Percentiles rank a stretch among this genome's conserved stretches.
Conservation (phyloP, 92 coral and sea anemone species). For the Desmophyllum pertusum region DNA sequence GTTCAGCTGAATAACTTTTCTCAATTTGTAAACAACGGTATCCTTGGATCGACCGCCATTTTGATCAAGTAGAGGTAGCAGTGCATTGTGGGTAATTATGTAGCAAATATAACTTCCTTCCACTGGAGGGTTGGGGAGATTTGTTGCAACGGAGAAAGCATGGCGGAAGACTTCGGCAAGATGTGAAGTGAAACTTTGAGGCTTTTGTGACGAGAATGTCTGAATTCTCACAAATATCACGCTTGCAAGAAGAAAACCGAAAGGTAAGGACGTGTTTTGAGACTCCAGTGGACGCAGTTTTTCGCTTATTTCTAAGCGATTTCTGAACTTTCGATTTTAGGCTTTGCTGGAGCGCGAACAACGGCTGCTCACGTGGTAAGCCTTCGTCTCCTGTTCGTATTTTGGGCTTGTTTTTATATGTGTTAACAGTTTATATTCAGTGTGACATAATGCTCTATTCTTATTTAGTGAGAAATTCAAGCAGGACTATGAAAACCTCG, state of each 20-base stretch:
- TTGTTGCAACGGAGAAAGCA: background rate
- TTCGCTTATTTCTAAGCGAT: background rate
- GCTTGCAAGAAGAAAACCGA: slow-evolving; percentile 80
- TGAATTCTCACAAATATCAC: slow-evolving; percentile 66
- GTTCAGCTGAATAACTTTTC: background rate
- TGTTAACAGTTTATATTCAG: slow-evolving; percentile 5
- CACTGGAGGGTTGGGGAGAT: background rate
- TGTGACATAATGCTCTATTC: background rate
- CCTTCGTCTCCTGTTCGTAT: background rate
- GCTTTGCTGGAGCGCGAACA: slow-evolving; percentile 69
- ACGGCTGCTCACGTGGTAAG: slow-evolving; percentile 83
- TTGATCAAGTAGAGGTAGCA: background rate
- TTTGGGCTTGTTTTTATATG: background rate
- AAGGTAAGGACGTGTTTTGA: slow-evolving; percentile 53
- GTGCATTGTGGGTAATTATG: slow-evolving; percentile 24
- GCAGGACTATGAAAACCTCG: slow-evolving; percentile 79
- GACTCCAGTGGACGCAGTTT: background rate
- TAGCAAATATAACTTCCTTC: background rate
- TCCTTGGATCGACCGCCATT: slow-evolving; percentile 42
- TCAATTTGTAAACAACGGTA: slow-evolving; percentile 43
- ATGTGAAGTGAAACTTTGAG: background rate
- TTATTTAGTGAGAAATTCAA: slow-evolving; percentile 75
- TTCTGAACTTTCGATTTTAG: slow-evolving; percentile 35
- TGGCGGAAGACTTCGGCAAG: background rate
- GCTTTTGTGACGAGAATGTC: slow-evolving; percentile 30